Evolutionary conservation across 2,113 vertebrate species (phyloP).

Genomic region (Sardina pilchardus): DNA sequence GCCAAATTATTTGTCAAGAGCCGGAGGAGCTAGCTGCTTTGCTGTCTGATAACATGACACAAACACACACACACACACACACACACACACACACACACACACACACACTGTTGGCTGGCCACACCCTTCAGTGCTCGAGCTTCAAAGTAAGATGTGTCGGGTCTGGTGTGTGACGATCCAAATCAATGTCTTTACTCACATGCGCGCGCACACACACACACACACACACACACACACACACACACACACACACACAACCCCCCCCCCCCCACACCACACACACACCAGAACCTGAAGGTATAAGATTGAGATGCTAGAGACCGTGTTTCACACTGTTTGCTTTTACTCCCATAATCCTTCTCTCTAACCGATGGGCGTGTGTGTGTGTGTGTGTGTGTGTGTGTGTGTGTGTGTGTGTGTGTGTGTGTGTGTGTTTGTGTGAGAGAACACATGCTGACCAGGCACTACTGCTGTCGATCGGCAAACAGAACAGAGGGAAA

Average conservation of each 20-base stretch:
- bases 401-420: background rate
- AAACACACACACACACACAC: too few relatives aligned
- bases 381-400: background rate
- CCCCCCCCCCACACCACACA: too few relatives aligned
- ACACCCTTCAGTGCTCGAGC: background rate
- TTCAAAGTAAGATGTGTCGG: too few relatives aligned
- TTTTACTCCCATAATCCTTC: too few relatives aligned
- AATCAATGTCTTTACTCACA: background rate
- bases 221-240: too few relatives aligned
- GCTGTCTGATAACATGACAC: too few relatives aligned
- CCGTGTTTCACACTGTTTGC: too few relatives aligned
- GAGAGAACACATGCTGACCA: constrained; percentile 56
- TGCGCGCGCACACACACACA: too few relatives aligned
- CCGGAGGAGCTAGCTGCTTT: too few relatives aligned
- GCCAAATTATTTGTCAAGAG: background rate
- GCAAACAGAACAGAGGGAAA: constrained; percentile 32
- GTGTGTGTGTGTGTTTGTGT: constrained; percentile 22
- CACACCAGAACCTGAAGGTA: too few relatives aligned
- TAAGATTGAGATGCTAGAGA: too few relatives aligned
- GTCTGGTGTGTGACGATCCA: background rate
- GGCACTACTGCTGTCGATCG: constrained; percentile 54
- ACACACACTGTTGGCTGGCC: background rate
- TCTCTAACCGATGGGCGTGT: background rate
- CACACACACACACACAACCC: too few relatives aligned
- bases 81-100: background rate